Base-by-base conservation (phyloP, 2,888 invertebrate species). In the Tetanocera ferruginea region DNA sequence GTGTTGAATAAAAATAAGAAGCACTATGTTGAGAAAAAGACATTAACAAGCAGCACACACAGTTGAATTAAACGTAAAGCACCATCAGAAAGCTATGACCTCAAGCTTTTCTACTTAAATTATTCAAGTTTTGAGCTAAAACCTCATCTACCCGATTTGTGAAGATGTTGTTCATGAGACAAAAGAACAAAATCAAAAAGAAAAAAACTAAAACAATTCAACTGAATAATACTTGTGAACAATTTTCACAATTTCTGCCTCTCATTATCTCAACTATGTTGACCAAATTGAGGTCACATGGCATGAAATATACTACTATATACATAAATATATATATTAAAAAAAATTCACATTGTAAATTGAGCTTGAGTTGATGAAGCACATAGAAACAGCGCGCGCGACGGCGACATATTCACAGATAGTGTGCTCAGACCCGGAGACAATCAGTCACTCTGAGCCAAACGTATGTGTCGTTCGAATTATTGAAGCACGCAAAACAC, bases 201-300 rank as follows among this genome's bases (percentile, higher is more conserved):
- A 43, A 43, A 43, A 43, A 43, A 43, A 43, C 11, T 5, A 14
- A 55, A 55, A 19, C 55, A 55, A 55, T 19, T 55, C 55, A 19
- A 31, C 49, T 34, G 5, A 5, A 71, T 34, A 60, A 72, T 60
- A 72, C 57, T 72, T 73, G 73, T 62, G 14, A 49, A 73, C 17
- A 49, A 43, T 25, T 62, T 73, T 52, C 34, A 55, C 34, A 55
- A 71, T 52, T 57, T 51, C 23, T 71, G 52, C 19, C 23, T 14
- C 8, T 69, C 69, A 25, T 60, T 60, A 60, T 60, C 43, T 51
- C 14, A 37, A 60, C 14, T 31, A 17, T 43, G 11, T 43, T 43
- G 43, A 43, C 6, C 31, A 70, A 60, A 76, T 69, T 62, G 70
- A 70, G 62, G 70, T 70, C 70, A 76, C 62, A 76, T 69, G 62